Base-by-base conservation (phyloP, 2,888 invertebrate species). In the Leptinotarsa juncta region DNA sequence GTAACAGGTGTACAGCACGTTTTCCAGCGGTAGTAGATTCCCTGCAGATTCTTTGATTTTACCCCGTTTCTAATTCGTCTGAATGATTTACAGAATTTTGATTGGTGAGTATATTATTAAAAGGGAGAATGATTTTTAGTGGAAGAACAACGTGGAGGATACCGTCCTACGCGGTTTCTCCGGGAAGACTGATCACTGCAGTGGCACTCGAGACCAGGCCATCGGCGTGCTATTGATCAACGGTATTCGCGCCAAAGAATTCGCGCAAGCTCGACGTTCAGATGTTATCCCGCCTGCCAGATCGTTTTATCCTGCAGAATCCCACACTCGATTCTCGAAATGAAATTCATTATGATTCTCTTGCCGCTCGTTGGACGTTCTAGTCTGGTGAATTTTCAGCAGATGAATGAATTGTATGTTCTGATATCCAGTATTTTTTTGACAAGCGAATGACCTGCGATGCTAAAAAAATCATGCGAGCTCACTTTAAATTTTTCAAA, bases 111-210 rank as follows among this genome's bases (percentile, higher is more conserved):
- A 42, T 67, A 50, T 60, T 62, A 70, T 49, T 65, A 65, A 70
- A 73, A 73, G 65, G 50, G 66, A 60, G 66, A 57, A 67, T 73
- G 70, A 72, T 74, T 73, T 78, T 80, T 74, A 75, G 65, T 82
- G 83, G 82, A 82, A 82, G 82, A 82, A 80, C 81, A 74, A 77
- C 68, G 70, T 74, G 77, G 77, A 75, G 78, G 79, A 78, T 78
- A 79, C 84, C 84, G 85, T 80, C 79, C 71, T 80, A 72, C 80
- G 78, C 82, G 84, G 84, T 79, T 81, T 82, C 82, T 85, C 84
- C 80, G 84, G 85, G 84, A 85, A 85, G 85, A 86, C 86, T 85
- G 79, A 70, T 74, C 77, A 73, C 76, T 84, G 85, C 84, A 84
- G 82, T 84, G 81, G 79, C 81, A 84, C 83, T 83, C 79, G 81